These are phyloP conservation scores for Phaedon cochleariae DNA, from an alignment of 2,888 invertebrate species.

Conservation along the genomic window DNA sequence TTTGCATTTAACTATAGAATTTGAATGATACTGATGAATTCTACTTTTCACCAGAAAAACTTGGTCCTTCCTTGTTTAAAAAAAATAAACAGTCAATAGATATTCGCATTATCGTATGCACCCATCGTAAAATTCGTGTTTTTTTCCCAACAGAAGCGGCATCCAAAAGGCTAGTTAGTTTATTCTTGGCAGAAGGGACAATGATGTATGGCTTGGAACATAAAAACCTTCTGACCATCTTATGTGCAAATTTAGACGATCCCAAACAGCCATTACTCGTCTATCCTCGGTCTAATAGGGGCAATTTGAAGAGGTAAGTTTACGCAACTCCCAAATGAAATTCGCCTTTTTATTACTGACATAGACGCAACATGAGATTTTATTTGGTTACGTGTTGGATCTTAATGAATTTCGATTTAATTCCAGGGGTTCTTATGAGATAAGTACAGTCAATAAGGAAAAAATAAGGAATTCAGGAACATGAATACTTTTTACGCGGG, in stretches of 20 bases:
- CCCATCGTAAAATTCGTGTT: conserved; percentile 30
- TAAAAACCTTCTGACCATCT: conserved; percentile 74
- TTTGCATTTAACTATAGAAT: no score
- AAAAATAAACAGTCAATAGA: no score
- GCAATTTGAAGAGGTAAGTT: conserved; percentile 74
- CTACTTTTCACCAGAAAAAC: no score
- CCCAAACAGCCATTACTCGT: conserved; percentile 71
- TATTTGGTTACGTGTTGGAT: neutral
- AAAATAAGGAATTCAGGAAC: no score
- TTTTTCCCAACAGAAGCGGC: conserved; percentile 67
- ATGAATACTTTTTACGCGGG: no score
- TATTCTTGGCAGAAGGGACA: conserved; percentile 78
- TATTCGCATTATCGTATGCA: conserved; percentile 28
- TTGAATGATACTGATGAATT: no score
- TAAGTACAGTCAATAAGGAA: no score
- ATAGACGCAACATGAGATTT: neutral
- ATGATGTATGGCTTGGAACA: conserved; percentile 76
- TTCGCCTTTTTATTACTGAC: conserved; percentile 7
- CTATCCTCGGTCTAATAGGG: conserved; percentile 75
- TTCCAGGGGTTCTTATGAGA: no score
- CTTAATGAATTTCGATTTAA: neutral
- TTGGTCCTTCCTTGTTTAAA: no score
- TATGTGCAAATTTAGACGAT: conserved; percentile 72
- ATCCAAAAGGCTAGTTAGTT: conserved; percentile 75
- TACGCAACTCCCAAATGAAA: conserved; percentile 27